Conservation (phyloP, 2,888 invertebrate species). For the Boloria euphrosyne region DNA sequence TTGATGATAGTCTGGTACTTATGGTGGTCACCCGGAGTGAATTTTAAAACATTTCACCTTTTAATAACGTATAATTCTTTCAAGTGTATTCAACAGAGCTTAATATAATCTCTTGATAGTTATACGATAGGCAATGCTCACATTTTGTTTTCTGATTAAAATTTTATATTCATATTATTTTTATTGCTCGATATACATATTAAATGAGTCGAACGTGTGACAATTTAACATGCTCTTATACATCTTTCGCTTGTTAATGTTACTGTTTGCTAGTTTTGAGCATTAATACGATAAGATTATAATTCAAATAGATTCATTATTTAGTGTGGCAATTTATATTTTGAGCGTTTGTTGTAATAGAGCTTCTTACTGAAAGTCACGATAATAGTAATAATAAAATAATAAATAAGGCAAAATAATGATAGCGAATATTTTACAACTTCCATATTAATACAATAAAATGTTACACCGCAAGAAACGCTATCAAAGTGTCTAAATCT, state of each 20-base stretch:
- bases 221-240: conserved; percentile 5
- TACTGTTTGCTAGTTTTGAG: conserved; percentile 1
- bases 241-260: conserved; percentile 11
- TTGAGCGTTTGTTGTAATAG: background rate
- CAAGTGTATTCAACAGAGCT: conserved; percentile 45
- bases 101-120: conserved; percentile 48
- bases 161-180: conserved; percentile 54
- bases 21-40: conserved; percentile 65
- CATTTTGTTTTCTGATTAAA: conserved; percentile 58
- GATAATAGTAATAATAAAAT: background rate
- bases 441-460: background rate
- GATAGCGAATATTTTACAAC: background rate
- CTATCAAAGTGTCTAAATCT: background rate
- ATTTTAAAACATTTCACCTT: conserved; percentile 62
- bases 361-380: too few relatives aligned
- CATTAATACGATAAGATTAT: conserved; percentile 11
- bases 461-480: background rate
- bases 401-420: background rate
- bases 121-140: conserved; percentile 48
- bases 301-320: background rate
- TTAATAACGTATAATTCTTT: conserved; percentile 47
- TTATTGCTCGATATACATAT: conserved; percentile 15
- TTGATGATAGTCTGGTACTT: conserved; percentile 51
- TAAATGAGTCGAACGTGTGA: conserved; percentile 2
- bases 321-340: background rate